Conservation (phyloP, 2,797 vertebrate genomes). For the Acanthurus tractus region DNA sequence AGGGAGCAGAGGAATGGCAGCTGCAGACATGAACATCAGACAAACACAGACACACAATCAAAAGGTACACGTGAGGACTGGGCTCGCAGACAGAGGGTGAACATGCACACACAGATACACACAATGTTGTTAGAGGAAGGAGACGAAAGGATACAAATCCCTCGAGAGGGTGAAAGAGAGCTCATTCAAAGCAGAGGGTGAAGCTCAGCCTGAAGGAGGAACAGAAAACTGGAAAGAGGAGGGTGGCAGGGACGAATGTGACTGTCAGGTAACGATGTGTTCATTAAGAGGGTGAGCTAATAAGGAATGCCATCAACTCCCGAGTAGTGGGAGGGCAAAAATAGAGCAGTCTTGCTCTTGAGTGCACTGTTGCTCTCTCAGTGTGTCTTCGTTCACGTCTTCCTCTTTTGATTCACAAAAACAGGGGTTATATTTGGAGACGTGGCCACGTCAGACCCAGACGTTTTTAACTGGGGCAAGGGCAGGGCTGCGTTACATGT, state of each 20-base stretch:
- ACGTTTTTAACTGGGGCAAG: conserved; percentile 67
- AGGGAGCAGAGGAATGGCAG: conserved; percentile 24
- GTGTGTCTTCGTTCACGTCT: conserved; percentile 47
- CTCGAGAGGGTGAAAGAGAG: conserved; percentile 26
- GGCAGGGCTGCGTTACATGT: conserved; percentile 61
- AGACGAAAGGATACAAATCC: conserved; percentile 17
- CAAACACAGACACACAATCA: conserved; percentile 29
- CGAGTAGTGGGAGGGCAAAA: neutral
- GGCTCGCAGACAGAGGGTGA: conserved; percentile 21
- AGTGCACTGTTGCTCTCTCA: conserved; percentile 45
- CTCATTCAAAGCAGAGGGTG: conserved; percentile 12
- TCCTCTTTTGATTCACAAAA: conserved; percentile 72
- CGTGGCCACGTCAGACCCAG: conserved; percentile 61
- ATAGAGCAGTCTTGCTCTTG: conserved; percentile 28
- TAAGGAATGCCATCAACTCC: conserved; percentile 31
- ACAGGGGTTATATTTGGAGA: conserved; percentile 76
- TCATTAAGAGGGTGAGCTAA: conserved; percentile 47
- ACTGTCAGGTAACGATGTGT: conserved; percentile 35
- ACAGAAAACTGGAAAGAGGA: conserved; percentile 27
- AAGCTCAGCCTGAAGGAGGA: conserved; percentile 43
- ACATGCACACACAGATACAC: conserved; percentile 6
- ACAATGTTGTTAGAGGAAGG: conserved; percentile 7
- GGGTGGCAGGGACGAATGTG: conserved; percentile 28
- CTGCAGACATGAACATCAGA: conserved; percentile 28
- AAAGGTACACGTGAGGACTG: conserved; percentile 13